Conservation (phyloP, 2,797 vertebrate genomes). For the Pseudotriccus pelzelni region DNA sequence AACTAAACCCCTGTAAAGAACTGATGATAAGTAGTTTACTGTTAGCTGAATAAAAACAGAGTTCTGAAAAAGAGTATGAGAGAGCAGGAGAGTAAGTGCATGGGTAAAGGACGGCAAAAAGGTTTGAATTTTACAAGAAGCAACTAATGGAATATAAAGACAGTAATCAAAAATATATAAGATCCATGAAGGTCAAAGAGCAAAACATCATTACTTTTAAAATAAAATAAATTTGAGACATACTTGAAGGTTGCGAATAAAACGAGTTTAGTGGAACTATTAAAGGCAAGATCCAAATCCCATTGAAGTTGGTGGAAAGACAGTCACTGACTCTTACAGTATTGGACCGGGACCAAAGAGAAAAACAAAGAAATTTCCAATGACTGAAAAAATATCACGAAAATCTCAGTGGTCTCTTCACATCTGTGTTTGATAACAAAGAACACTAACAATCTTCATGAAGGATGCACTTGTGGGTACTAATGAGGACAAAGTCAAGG, state of each 20-base stretch:
- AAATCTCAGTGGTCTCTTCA: conserved; percentile 49
- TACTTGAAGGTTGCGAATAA: conserved; percentile 20
- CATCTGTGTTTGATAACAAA: conserved; percentile 61
- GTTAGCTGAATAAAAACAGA: conserved; percentile 54
- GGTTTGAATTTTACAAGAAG: conserved; percentile 39
- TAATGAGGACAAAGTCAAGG: conserved; percentile 50
- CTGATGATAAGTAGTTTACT: conserved; percentile 5
- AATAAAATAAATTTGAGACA: conserved; percentile 17
- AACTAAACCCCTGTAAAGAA: not conserved
- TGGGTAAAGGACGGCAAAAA: not conserved
- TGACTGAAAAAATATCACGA: conserved; percentile 36
- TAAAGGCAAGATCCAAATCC: conserved; percentile 43
- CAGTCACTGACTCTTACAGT: not conserved
- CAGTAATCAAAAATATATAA: not conserved
- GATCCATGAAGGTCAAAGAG: not conserved
- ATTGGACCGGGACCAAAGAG: not conserved
- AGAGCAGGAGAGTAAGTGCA: not conserved
- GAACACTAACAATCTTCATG: not conserved
- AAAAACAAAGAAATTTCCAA: conserved; percentile 45
- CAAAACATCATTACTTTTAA: conserved; percentile 6
- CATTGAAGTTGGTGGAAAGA: conserved; percentile 14
- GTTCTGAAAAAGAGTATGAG: not conserved
- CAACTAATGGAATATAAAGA: conserved; percentile 12
- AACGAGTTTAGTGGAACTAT: not conserved
- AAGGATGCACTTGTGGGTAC: conserved; percentile 32